Percentiles rank a stretch among this genome's conserved stretches.
These are phyloP conservation scores for Lophius americanus DNA, from an alignment of 2,797 vertebrate genomes.

Conservation along the genomic window DNA sequence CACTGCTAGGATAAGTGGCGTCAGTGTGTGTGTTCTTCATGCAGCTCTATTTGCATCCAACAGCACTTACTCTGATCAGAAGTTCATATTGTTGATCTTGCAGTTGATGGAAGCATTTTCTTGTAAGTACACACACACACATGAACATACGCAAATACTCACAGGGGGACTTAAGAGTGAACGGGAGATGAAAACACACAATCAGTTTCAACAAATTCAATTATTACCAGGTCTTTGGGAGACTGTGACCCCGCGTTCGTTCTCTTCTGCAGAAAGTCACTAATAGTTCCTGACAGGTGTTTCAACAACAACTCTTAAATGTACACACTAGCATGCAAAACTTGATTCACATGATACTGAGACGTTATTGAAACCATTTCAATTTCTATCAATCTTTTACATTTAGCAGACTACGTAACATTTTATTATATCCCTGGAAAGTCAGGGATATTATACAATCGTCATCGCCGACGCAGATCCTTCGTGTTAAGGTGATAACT, in stretches of 20 bases:
- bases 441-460: too few species aligned
- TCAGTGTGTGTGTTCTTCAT: conserved; percentile 13
- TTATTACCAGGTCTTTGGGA: conserved; percentile 82
- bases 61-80: conserved; percentile 52
- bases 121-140: conserved; percentile 33
- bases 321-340: too few species aligned
- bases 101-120: conserved; percentile 70
- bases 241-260: conserved; percentile 73
- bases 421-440: too few species aligned
- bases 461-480: too few species aligned
- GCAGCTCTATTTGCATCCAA: conserved; percentile 35
- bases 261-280: conserved; percentile 78
- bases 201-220: conserved; percentile 76
- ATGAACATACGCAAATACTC: conserved; percentile 26
- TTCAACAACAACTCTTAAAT: too few species aligned
- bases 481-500: too few species aligned
- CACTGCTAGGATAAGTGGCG: conserved; percentile 52
- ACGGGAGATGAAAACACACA: conserved; percentile 58
- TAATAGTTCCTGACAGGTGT: conserved; percentile 72
- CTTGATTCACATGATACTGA: too few species aligned
- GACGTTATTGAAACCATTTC: too few species aligned
- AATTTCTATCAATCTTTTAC: too few species aligned
- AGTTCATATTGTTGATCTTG: conserved; percentile 62
- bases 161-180: conserved; percentile 62
- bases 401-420: too few species aligned